Evolutionary conservation across 2,113 vertebrate species (phyloP).

Genomic region (Phasianus colchicus): DNA sequence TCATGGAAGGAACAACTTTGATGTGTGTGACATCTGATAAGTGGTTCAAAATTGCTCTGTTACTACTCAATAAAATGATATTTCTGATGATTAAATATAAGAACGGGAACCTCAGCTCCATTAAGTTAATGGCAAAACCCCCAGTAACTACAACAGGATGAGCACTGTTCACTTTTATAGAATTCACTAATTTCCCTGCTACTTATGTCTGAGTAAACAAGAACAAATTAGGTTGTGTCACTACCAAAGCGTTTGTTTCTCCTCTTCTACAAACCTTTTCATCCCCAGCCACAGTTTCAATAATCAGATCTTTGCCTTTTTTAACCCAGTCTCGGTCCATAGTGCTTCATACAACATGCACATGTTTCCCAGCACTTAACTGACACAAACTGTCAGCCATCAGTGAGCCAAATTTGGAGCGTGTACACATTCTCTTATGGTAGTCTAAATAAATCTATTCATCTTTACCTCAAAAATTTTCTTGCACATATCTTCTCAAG

Average conservation of each 20-base stretch:
- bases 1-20: constrained; percentile 35
- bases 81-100: constrained; percentile 51
- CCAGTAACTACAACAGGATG: background rate
- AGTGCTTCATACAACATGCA: background rate
- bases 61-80: constrained; percentile 34
- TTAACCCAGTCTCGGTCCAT: background rate
- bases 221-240: background rate
- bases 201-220: background rate
- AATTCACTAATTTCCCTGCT: background rate
- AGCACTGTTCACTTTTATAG: background rate
- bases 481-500: fast-evolving
- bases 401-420: background rate
- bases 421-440: background rate
- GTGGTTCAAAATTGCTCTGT: constrained; percentile 2
- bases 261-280: background rate
- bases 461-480: background rate
- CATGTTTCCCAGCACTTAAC: fast-evolving
- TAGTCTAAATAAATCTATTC: background rate
- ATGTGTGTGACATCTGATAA: constrained; percentile 31
- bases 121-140: constrained; percentile 33
- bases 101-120: background rate
- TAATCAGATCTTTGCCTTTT: background rate
- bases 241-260: background rate
- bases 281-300: background rate
- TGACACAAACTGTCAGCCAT: background rate